Evolutionary conservation across 2,797 vertebrate genomes (phyloP).

Genomic region (Alcedo atthis): DNA sequence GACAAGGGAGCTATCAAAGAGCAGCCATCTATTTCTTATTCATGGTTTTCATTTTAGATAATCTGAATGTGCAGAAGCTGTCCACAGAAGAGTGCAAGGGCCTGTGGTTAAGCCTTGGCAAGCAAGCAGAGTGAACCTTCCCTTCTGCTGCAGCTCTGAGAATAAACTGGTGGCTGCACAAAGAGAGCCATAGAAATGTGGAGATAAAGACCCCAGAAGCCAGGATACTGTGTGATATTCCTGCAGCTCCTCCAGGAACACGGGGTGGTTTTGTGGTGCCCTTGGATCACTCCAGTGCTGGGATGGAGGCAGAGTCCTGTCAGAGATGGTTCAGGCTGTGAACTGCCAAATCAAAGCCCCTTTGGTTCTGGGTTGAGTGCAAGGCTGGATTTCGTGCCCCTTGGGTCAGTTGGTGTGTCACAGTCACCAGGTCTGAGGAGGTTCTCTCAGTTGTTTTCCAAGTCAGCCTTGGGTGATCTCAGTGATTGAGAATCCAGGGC

Average conservation of each 20-base stretch:
- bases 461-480: not conserved
- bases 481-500: conserved; percentile 37
- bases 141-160: not conserved
- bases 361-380: not conserved
- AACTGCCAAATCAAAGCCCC: not conserved
- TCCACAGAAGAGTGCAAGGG: not conserved
- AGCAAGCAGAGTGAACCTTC: not conserved
- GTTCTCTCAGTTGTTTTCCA: not conserved
- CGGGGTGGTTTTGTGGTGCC: not conserved
- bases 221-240: not conserved
- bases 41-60: not conserved
- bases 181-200: not conserved
- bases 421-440: not conserved
- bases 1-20: not conserved
- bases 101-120: not conserved
- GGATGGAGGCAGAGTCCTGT: not conserved
- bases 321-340: accelerated
- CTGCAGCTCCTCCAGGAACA: not conserved
- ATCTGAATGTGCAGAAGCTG: not conserved
- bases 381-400: not conserved
- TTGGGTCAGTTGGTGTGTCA: not conserved
- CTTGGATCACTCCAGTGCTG: not conserved
- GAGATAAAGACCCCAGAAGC: not conserved
- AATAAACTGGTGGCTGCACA: not conserved
- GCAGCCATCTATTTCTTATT: not conserved